These are phyloP conservation scores for Sardinella longiceps DNA, from an alignment of 2,797 vertebrate species.

Conservation along the genomic window DNA sequence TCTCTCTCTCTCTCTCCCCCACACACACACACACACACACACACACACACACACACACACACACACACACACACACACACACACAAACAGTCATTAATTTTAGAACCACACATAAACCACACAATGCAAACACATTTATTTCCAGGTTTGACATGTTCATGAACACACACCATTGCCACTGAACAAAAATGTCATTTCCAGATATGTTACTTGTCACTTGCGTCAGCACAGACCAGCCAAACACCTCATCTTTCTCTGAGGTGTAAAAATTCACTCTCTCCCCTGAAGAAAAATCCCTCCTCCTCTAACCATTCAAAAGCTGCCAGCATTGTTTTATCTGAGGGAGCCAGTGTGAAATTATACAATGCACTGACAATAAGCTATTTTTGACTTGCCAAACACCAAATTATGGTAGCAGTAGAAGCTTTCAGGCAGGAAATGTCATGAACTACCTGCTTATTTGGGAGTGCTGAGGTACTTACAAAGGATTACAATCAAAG, in stretches of 20 bases:
- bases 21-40: background rate
- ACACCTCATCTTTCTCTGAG: background rate
- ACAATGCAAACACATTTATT: background rate
- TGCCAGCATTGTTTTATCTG: conserved; percentile 40
- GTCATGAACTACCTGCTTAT: conserved; percentile 42
- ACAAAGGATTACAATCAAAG: conserved; percentile 47
- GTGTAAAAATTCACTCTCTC: conserved; percentile 32
- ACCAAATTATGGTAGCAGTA: conserved; percentile 33
- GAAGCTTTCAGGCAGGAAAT: conserved; percentile 44
- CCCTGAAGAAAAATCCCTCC: conserved; percentile 24
- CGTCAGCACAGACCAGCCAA: background rate
- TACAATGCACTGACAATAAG: conserved; percentile 38
- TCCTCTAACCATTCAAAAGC: conserved; percentile 31
- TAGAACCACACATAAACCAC: background rate
- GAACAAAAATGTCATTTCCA: background rate
- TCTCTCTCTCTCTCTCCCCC: too few species aligned
- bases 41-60: background rate
- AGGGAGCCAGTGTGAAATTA: conserved; percentile 44
- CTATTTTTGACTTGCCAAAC: conserved; percentile 31
- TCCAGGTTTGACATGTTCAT: background rate
- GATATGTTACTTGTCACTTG: background rate
- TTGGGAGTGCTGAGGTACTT: conserved; percentile 41
- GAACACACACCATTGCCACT: background rate
- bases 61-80: background rate
- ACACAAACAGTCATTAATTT: background rate